A percentile compares a stretch with the other conserved stretches of the same genome.
phyloP scores from a whole-genome alignment of 2,797 vertebrate genomes.

The Pipistrellus pipistrellus region DNA sequence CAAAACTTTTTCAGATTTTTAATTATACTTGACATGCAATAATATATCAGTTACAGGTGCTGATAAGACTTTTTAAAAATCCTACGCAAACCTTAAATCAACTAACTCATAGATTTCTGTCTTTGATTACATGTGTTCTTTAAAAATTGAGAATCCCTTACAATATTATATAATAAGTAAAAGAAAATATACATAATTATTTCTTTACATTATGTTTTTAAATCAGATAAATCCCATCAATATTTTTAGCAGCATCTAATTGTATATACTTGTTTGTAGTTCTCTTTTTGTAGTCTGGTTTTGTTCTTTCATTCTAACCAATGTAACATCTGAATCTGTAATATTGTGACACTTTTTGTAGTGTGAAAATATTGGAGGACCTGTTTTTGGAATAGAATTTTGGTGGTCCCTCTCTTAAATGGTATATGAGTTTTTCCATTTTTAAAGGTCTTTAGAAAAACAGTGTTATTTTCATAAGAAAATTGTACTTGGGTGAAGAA shows the following conservation, averaged over 20 bases:
- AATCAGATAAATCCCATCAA: slow-evolving; percentile 22
- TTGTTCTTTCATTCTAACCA: neutral
- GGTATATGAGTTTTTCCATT: neutral
- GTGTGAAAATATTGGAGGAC: slow-evolving; percentile 11
- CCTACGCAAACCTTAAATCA: slow-evolving; percentile 25
- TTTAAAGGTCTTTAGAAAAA: slow-evolving; percentile 18
- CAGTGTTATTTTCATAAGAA: neutral
- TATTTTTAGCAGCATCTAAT: neutral
- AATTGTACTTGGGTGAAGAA: neutral
- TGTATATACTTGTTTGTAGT: neutral
- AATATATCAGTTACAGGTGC: neutral
- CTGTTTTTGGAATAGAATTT: slow-evolving; percentile 29
- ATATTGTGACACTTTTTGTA: slow-evolving; percentile 1
- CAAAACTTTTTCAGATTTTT: neutral
- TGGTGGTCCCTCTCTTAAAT: neutral
- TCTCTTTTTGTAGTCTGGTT: neutral
- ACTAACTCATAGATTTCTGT: neutral
- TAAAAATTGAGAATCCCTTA: neutral
- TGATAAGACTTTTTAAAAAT: neutral
- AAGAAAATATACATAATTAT: slow-evolving; percentile 12
- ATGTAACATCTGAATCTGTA: neutral
- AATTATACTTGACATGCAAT: neutral
- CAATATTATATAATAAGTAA: neutral
- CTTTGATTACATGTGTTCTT: slow-evolving; percentile 15
- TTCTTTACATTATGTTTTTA: slow-evolving; percentile 11